Base-by-base conservation (phyloP, 2,113 vertebrate species). In the Cyanistes caeruleus region DNA sequence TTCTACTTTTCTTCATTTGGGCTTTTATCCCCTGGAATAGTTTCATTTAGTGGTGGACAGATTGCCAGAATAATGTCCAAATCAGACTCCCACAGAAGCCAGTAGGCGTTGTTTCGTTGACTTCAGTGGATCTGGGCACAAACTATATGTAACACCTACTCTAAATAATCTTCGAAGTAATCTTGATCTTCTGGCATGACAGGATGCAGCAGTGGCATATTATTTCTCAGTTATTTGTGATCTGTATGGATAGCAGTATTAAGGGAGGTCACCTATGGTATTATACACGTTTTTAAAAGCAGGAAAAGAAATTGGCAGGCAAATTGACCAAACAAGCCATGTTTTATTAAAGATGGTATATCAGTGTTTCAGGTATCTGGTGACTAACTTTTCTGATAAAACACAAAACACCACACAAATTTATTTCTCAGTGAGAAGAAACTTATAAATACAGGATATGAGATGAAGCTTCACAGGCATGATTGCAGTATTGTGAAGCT, bases 351-450 rank as follows among this genome's bases (percentile, higher is more conserved):
- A 79, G 87, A 67, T 63, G 78, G 92, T 89, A 49, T 79, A 75
- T 76, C 76, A 69, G 72, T 64, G 55, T 94, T 97, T 95, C 90
- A 96, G 79, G 90, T 96, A 49, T 67, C 92, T 81, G 80, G 51
- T 95, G 75, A 96, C 84, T 76, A 86, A 92, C 64, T 65, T 95
- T 95, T 94, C 93, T 92, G 87, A 86, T 77, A 88, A 85, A 92
- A 89, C 25, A 80, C 11, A 23, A 75, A 94, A 89, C 31, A 84
- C 62, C 73, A 94, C 67, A 56, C 7, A 2, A 69, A 93, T 94
- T 95, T 84, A 86, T 96, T 97, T 97, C 94, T 97, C 86, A 95
- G 86, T 93, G 93, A 96, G 88, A 95, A 97, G 85, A 96, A 95
- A 92, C 60, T 93, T 93, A 92, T 5, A 94, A 94, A 67, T 92